Evolutionary conservation across 2,797 vertebrate genomes (phyloP).

Genomic region (Nasua narica): DNA sequence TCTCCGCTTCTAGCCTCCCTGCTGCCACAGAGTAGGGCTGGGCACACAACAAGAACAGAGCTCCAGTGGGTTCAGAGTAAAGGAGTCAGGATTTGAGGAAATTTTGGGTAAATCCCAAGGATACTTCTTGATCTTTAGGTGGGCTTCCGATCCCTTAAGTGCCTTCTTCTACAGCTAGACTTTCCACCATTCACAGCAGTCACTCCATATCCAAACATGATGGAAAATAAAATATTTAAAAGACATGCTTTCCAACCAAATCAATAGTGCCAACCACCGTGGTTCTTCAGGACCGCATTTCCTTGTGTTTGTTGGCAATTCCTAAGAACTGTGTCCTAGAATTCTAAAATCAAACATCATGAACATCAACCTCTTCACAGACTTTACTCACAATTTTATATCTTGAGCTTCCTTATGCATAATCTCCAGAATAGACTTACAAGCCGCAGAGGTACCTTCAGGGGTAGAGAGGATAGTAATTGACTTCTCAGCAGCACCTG

Average conservation of each 20-base stretch:
- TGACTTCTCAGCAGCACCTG: constrained; percentile 97
- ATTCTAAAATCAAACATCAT: background rate
- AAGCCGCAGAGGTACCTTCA: constrained; percentile 95
- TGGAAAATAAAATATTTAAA: background rate
- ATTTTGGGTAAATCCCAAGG: background rate
- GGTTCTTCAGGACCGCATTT: background rate
- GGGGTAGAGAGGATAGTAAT: constrained; percentile 99
- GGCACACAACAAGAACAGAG: background rate
- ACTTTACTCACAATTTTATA: constrained; percentile 96
- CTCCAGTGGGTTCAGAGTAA: background rate
- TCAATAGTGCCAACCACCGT: background rate
- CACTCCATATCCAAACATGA: background rate
- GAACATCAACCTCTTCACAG: background rate
- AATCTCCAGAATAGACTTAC: constrained; percentile 98
- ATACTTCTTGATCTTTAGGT: background rate
- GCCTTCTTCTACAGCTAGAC: background rate
- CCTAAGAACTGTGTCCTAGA: constrained; percentile 20
- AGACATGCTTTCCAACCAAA: background rate
- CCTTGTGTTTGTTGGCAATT: background rate
- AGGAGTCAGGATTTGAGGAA: background rate
- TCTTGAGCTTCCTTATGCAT: constrained; percentile 99
- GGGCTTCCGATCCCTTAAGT: background rate
- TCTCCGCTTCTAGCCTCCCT: background rate
- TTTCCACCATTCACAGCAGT: background rate
- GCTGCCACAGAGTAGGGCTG: background rate